Conservation (phyloP, 2,113 vertebrate species). For the Pluvialis apricaria region DNA sequence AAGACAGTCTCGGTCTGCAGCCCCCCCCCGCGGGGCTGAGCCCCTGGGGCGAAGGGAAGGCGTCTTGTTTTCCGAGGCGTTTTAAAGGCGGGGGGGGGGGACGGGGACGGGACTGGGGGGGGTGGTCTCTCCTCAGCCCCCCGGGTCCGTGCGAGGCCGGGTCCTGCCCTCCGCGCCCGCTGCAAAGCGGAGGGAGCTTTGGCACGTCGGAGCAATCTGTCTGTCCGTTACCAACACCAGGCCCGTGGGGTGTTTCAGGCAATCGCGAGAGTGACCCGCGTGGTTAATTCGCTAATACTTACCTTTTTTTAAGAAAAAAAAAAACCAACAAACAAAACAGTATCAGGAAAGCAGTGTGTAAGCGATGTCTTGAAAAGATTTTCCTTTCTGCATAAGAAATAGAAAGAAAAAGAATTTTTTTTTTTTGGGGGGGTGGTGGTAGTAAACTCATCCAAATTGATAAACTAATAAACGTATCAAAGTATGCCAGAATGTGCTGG, state of each 20-base stretch:
- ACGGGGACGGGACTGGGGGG: not conserved
- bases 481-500: not conserved
- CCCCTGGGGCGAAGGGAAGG: not conserved
- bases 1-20: not conserved
- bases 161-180: not conserved
- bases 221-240: not conserved
- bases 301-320: not conserved
- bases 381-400: not conserved
- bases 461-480: not conserved
- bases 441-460: not conserved
- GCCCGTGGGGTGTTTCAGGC: not conserved
- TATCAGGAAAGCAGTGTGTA: not conserved
- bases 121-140: not conserved
- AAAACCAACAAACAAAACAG: not conserved
- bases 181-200: too few species aligned
- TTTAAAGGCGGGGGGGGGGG: not conserved
- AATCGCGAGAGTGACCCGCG: fast-evolving
- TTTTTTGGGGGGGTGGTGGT: not conserved
- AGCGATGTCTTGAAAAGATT: not conserved
- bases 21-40: not conserved
- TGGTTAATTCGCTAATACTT: not conserved
- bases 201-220: not conserved
- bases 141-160: not conserved
- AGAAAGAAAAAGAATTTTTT: too few species aligned
- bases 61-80: not conserved